Conservation (phyloP, 92 coral and sea anemone genomes). For the Umimayanthus kanabou region DNA sequence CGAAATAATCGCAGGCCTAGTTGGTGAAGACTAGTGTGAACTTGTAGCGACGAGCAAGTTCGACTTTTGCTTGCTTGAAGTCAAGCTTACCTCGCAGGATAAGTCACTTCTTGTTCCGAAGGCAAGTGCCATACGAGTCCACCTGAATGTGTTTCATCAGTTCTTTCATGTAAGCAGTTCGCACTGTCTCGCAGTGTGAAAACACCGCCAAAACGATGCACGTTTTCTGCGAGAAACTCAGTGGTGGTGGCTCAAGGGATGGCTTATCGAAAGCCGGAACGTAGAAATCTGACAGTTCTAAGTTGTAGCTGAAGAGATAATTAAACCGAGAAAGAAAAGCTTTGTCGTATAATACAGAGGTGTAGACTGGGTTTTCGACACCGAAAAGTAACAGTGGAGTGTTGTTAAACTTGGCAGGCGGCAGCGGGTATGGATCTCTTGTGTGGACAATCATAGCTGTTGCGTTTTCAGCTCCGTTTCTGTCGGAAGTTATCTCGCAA, state of each 20-base stretch:
- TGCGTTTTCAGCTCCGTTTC: conserved; percentile 29
- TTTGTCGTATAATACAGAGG: conserved; percentile 39
- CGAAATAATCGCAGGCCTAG: conserved; percentile 54
- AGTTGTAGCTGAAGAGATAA: too few relatives aligned
- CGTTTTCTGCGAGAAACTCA: conserved; percentile 59
- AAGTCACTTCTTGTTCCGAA: conserved; percentile 55
- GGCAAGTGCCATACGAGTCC: too few relatives aligned
- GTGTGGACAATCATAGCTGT: neutral
- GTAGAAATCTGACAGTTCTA: too few relatives aligned
- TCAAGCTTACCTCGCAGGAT: neutral
- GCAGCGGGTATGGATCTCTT: neutral
- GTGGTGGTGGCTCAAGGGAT: conserved; percentile 15
- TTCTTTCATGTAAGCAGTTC: too few relatives aligned
- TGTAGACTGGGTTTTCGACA: conserved; percentile 66
- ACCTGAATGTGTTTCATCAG: too few relatives aligned
- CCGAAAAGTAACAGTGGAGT: conserved; percentile 48
- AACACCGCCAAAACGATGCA: conserved; percentile 62
- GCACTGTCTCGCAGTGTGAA: too few relatives aligned
- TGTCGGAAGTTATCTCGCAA: conserved; percentile 8
- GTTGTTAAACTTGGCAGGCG: conserved; percentile 29
- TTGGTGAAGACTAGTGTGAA: conserved; percentile 60
- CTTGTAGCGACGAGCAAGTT: too few relatives aligned
- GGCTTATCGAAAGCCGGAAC: too few relatives aligned
- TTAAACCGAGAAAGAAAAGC: conserved; percentile 15
- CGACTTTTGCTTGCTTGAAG: too few relatives aligned